phyloP scores from a whole-genome alignment of 2,797 vertebrate genomes.

The Halcyon badia region DNA sequence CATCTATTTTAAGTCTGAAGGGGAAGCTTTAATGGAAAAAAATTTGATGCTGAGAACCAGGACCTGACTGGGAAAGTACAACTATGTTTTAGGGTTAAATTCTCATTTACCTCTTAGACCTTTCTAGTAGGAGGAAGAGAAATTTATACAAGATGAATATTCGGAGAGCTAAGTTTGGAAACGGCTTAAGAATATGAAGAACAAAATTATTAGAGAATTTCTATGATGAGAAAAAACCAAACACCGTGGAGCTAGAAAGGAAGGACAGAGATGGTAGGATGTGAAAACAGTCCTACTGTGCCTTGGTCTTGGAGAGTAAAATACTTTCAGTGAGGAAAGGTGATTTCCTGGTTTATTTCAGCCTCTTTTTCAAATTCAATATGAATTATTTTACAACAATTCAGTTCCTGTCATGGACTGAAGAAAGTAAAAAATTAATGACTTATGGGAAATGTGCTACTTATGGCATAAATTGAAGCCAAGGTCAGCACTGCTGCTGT shows the following conservation, averaged over 20 bases:
- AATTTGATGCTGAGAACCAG: neutral
- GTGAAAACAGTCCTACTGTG: neutral
- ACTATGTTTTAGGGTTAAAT: neutral
- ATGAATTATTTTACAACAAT: neutral
- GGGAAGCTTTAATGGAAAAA: neutral
- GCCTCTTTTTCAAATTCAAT: neutral
- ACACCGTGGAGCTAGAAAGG: neutral
- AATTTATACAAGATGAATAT: neutral
- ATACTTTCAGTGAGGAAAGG: neutral
- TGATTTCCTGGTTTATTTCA: neutral
- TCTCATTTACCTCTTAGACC: neutral
- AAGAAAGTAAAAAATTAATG: constrained; percentile 40
- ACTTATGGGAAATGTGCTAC: neutral
- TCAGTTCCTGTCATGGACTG: neutral
- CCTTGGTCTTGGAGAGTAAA: neutral
- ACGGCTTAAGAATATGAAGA: neutral
- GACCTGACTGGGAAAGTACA: neutral
- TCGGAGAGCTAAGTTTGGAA: neutral
- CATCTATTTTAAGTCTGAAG: neutral
- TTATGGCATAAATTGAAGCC: neutral
- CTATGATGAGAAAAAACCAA: neutral
- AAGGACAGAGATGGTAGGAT: neutral
- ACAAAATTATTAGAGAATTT: neutral
- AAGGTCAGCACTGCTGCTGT: neutral
- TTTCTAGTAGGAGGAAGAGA: neutral